These are phyloP conservation scores for Calameuta filiformis DNA, from an alignment of 2,888 invertebrate genomes.

Conservation along the genomic window DNA sequence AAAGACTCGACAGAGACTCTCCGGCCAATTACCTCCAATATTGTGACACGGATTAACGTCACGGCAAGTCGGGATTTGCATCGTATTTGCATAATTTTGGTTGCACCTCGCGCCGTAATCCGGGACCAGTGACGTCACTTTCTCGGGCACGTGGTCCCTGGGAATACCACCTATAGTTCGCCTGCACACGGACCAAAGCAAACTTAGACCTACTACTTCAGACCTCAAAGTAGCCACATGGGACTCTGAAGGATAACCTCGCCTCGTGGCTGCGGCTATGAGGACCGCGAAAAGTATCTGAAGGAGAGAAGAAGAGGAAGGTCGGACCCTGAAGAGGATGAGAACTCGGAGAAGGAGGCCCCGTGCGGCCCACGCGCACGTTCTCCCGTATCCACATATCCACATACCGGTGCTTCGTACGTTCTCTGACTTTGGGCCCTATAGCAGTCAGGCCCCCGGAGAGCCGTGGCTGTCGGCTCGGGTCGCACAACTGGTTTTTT, in stretches of 20 bases:
- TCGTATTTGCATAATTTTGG: conserved; percentile 64
- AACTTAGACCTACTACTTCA: neutral
- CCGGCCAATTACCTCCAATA: conserved; percentile 64
- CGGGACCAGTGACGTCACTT: conserved; percentile 25
- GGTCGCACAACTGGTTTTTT: conserved; percentile 65
- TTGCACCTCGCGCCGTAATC: conserved; percentile 43
- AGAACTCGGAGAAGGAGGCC: conserved; percentile 35
- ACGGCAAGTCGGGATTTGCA: conserved; percentile 59
- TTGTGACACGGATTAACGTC: conserved; percentile 64
- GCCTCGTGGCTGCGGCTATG: neutral
- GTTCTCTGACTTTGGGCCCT: neutral
- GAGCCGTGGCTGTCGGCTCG: conserved; percentile 51
- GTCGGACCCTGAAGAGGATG: conserved; percentile 2
- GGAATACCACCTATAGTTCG: neutral
- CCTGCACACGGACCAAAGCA: neutral
- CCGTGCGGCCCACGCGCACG: conserved; percentile 64
- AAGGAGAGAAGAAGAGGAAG: conserved; percentile 11
- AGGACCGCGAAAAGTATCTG: conserved; percentile 12
- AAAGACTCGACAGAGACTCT: conserved; percentile 23
- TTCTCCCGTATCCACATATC: conserved; percentile 16
- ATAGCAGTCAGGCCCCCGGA: conserved; percentile 27
- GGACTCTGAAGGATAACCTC: neutral
- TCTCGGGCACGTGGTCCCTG: neutral
- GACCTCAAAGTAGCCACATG: neutral
- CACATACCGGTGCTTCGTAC: neutral